Evolutionary conservation across 2,888 invertebrate genomes (phyloP), one percentile per base, ranked within the genome.

Genomic region (Drosophila lutescens): DNA sequence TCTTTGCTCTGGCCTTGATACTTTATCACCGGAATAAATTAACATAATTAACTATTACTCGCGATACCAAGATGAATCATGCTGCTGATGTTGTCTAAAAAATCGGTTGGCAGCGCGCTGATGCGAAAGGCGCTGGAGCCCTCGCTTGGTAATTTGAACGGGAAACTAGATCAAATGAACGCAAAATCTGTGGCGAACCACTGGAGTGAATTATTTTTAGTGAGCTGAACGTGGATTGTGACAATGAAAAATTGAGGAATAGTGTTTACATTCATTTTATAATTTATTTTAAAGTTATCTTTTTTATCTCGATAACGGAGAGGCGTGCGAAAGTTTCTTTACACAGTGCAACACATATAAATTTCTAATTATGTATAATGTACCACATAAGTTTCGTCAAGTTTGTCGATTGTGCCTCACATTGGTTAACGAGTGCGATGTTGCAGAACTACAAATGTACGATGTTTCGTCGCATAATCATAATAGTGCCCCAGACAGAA

Each of bases 361-460:
- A 59, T 56, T 61, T 47, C 30, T 68, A 95, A 96, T 95, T 95
- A 96, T 96, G 96, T 96, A 95, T 95, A 95, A 95, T 95, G 95
- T 97, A 95, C 96, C 96, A 95, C 95, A 95, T 94, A 97, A 96
- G 95, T 97, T 96, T 94, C 96, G 96, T 94, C 96, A 96, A 95
- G 95, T 97, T 94, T 97, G 97, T 96, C 96, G 97, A 94, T 95
- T 97, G 95, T 97, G 97, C 95, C 95, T 97, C 95, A 96, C 96
- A 93, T 93, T 94, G 93, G 94, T 94, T 92, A 94, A 94, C 93
- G 94, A 94, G 93, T 93, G 95, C 94, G 95, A 95, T 94, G 94
- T 93, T 94, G 94, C 93, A 94, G 95, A 94, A 95, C 88, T 92
- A 75, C 91, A 90, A 82, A 91, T 92, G 71, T 92, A 91, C 74